Percentiles rank a stretch among this genome's conserved stretches.
Evolutionary conservation across 1,140 invertebrate genomes (phyloP).

Genomic region (Nasonia vitripennis): DNA sequence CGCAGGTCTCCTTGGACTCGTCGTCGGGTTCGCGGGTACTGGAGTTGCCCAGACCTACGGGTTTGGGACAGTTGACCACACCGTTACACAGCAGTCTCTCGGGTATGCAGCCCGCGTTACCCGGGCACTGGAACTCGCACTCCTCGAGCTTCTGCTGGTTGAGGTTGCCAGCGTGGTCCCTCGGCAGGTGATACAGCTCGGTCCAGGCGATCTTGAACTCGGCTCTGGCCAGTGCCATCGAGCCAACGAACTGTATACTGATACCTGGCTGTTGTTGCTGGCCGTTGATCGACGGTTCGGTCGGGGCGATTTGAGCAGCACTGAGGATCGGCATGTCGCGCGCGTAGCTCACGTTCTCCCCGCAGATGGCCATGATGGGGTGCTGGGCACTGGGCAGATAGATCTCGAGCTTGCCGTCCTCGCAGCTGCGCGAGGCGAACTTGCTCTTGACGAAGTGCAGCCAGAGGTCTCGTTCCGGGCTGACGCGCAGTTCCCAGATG

Average conservation of each 20-base stretch:
- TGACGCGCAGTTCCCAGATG: slow-evolving; percentile 90
- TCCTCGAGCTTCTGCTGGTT: slow-evolving; percentile 81
- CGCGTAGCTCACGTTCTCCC: slow-evolving; percentile 86
- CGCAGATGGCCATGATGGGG: slow-evolving; percentile 86
- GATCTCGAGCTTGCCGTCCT: slow-evolving; percentile 89
- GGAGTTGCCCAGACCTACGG: slow-evolving; percentile 69
- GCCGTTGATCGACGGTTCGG: slow-evolving; percentile 76
- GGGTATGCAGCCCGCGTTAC: slow-evolving; percentile 88
- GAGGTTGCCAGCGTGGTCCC: slow-evolving; percentile 87
- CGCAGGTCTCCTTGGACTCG: slow-evolving; percentile 68
- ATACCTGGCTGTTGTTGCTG: slow-evolving; percentile 75
- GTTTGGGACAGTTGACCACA: slow-evolving; percentile 87
- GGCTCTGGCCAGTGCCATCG: slow-evolving; percentile 85
- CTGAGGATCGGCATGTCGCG: slow-evolving; percentile 86
- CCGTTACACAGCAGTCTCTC: slow-evolving; percentile 89
- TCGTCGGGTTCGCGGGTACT: slow-evolving; percentile 66
- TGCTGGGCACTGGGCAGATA: slow-evolving; percentile 82
- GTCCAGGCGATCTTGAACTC: slow-evolving; percentile 93
- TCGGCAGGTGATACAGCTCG: slow-evolving; percentile 89
- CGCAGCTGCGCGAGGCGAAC: slow-evolving; percentile 86
- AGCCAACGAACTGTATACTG: slow-evolving; percentile 81
- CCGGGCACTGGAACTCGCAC: slow-evolving; percentile 90
- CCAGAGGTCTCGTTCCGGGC: slow-evolving; percentile 87
- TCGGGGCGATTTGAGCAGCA: slow-evolving; percentile 81
- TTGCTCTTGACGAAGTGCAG: slow-evolving; percentile 90